Base-by-base conservation (phyloP, 2,888 invertebrate genomes). In the Eupithecia inturbata region DNA sequence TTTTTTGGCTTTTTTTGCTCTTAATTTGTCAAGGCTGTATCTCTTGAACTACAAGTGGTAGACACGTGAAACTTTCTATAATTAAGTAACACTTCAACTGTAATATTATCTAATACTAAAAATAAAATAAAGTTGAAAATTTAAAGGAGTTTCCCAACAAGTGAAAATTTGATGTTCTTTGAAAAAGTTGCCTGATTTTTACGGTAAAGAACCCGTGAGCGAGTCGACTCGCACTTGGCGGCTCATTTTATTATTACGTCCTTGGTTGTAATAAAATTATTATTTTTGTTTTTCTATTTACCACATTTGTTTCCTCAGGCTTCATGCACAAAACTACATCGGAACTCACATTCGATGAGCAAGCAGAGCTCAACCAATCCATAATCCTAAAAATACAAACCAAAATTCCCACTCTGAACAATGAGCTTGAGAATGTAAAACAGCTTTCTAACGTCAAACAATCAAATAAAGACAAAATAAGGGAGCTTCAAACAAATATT, bases 271-370 rank as follows among this genome's bases (percentile, higher is more conserved):
- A n/a, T 19, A 19, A 45, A 49, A 49, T 9, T 9, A 2, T 0
- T 6, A 45, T 19, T 45, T 45, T 19, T 45, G 19, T 45, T 39
- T 36, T 0, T 45, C 12, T 12, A 39, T 45, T 19, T 6, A n/a
- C 19, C 19, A 45, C 45, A n/a, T 45, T 53, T 26, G 10, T 57
- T 26, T 26, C 57, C 49, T 22, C 83, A 95, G 95, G 95, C 22
- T 86, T 93, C 49, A 87, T 92, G 85, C 88, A 89, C 16, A 88
- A 91, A 82, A 86, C 89, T n/a, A 73, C 89, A 45, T 68, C 84
- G 7, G 93, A 94, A 68, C 80, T 95, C 16, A 87, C 90, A 71
- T 95, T 88, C 81, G 92, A 93, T 66, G 95, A 95, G 63, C 95
- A 94, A 82, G 74, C 87, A 0, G 94, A 93, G 80, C 83, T 95